Conservation (phyloP, 2,888 invertebrate species). For the Geotrupes spiniger region DNA sequence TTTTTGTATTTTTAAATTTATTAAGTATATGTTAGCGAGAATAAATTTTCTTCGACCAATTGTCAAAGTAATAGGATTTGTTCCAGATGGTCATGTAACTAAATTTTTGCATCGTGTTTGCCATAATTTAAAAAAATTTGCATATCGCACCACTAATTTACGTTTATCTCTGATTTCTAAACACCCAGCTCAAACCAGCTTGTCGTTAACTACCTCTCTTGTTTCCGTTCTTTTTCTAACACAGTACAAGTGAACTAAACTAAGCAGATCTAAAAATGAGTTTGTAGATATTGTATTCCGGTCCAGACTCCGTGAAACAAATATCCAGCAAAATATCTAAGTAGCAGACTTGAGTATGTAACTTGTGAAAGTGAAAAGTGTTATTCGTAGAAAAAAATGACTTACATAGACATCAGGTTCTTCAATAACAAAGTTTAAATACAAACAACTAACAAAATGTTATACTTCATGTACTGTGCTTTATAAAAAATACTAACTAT, state of each 20-base stretch:
- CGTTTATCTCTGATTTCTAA: constrained; percentile 30
- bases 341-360: constrained; percentile 7
- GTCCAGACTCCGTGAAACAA: constrained; percentile 6
- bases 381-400: constrained; percentile 20
- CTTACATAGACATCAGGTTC: constrained; percentile 24
- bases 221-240: constrained; percentile 30
- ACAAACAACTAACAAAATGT: constrained; percentile 37
- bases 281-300: constrained; percentile 8
- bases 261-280: constrained; percentile 4
- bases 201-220: constrained; percentile 31
- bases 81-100: constrained; percentile 5
- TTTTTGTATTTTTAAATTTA: too few relatives aligned
- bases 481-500: constrained; percentile 45
- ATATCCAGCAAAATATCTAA: background rate
- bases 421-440: constrained; percentile 22
- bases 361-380: constrained; percentile 20
- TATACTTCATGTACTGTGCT: constrained; percentile 45
- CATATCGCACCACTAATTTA: constrained; percentile 20
- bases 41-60: too few relatives aligned
- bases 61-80: too few relatives aligned
- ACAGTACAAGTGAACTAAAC: constrained; percentile 36
- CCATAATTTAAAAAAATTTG: constrained; percentile 13
- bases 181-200: constrained; percentile 56
- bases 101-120: constrained; percentile 24
- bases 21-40: too few relatives aligned